Base-by-base conservation (phyloP, 2,113 vertebrate species). In the Cynoglossus semilaevis region DNA sequence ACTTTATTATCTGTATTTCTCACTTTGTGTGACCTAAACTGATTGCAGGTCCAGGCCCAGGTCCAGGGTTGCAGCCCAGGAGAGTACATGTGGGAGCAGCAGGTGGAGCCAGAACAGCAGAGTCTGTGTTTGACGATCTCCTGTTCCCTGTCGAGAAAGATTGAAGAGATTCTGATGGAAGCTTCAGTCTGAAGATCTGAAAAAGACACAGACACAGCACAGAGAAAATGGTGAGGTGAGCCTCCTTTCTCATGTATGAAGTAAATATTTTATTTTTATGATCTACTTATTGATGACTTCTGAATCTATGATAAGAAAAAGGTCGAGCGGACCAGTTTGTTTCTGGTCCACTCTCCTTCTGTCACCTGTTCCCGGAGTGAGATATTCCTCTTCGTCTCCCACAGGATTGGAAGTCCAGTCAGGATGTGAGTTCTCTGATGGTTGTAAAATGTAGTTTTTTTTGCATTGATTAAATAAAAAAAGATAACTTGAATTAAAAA, bases 11-110 rank as follows among this genome's bases (percentile, higher is more conserved):
- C 7, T 16, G 4, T 9, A 4, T 38, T 10, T 78, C 83, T 78
- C 58, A 94, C 92, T 88, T 91, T 17, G 75, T 90, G 56, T 18
- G 81, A n/a, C 91, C 90, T 29, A 93, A 83, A 17, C 19, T 49
- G 34, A 87, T 62, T 12, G 46, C n/a, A n/a, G n/a, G n/a, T n/a
- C n/a, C 36, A 11, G 55, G 22, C 15, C 34, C 38, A 9, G 16
- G 34, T 54, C 66, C 75, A 1, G 50, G 29, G 29, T 63, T 58
- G 50, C 81, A 90, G 19, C 47, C 51, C 2, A 59, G 5, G 1
- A 53, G 58, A 42, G 61, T 67, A 55, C 80, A 87, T 41, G 59
- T 41, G 15, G 15, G 16, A 5, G 22, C 49, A 51, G 15, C 5
- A 1, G 9, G 5, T 12, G 63, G n/a, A 55, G 62, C 49, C 2